Evolutionary conservation across 2,797 vertebrate genomes (phyloP), one percentile per base, ranked within the genome.

Genomic region (Diplodus sargus): DNA sequence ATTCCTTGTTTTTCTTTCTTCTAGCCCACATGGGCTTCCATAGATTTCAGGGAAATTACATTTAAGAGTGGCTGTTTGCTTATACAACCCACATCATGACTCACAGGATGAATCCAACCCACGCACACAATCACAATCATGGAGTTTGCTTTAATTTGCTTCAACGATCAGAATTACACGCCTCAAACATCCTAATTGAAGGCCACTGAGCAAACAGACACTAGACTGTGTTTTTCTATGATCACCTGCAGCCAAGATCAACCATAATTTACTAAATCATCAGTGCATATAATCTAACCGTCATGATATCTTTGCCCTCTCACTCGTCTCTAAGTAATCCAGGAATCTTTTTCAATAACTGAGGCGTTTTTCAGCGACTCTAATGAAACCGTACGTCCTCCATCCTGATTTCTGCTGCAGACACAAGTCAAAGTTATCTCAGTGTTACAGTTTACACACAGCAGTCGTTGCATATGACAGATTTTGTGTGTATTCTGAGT

Each of bases 241-340:
- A 62, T 71, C 83, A 74, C 54, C 74, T 82, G 43, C 53, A 76
- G 64, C 74, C 62, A 73, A 63, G 76, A 72, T 70, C 69, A 78
- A 64, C 52, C 64, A 71, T 79, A 81, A 85, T 81, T 82, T 78
- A 59, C 75, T 42, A 51, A 80, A 86, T 70, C 42, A 82, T 81
- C 70, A 39, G 25, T 53, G 59, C 3, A 7, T 76, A 7, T 28
- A 61, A 78, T 71, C 56, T 48, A 60, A 75, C 70, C 54, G 53
- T 49, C 20, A 60, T 60, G 13, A 69, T 34, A 22, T 70, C 12
- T 62, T 69, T 76, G 22, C 30, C 28, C 60, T 67, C 69, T 85
- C 45, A 64, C 28, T 16, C 43, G 15, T 45, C 25, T 34, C 17
- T 30, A 39, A 45, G 20, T 13, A 42, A 9, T 60, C 9, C 30